These are phyloP conservation scores for Rhinogobius similis DNA, from an alignment of 2,113 vertebrate species.

Conservation along the genomic window DNA sequence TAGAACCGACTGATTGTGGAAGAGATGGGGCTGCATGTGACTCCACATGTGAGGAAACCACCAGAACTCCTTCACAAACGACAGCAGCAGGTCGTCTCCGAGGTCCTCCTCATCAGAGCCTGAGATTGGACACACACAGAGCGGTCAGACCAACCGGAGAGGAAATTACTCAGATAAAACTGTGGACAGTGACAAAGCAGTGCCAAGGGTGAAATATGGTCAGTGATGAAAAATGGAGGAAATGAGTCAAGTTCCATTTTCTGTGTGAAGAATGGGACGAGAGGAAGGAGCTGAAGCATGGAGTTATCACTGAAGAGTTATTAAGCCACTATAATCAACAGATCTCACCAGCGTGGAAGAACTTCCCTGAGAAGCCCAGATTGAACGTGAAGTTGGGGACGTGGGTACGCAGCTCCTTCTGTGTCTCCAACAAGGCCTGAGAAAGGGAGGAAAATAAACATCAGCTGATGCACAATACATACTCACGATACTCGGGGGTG, in stretches of 20 bases:
- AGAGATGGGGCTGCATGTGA: constrained; percentile 99
- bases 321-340: constrained; percentile 1
- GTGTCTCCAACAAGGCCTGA: constrained; percentile 91
- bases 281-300: neutral
- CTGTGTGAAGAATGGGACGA: constrained; percentile 23
- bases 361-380: constrained; percentile 99
- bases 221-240: constrained; percentile 37
- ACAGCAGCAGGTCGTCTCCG: constrained; percentile 93
- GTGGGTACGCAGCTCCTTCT: constrained; percentile 89
- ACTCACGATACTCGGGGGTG: constrained; percentile 10
- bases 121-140: constrained; percentile 36
- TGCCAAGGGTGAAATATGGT: constrained; percentile 34
- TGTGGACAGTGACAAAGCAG: constrained; percentile 24
- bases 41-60: constrained; percentile 99
- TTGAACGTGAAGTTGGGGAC: constrained; percentile 99
- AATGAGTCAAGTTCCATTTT: constrained; percentile 51
- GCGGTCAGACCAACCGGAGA: neutral
- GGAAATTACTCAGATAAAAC: constrained; percentile 38
- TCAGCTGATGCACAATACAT: constrained; percentile 26
- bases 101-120: constrained; percentile 94
- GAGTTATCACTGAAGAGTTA: constrained; percentile 3
- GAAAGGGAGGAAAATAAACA: constrained; percentile 34
- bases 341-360: constrained; percentile 94
- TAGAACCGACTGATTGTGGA: constrained; percentile 96
- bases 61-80: constrained; percentile 95